Conservation (phyloP, 2,888 invertebrate species). For the Volucella zonaria region DNA sequence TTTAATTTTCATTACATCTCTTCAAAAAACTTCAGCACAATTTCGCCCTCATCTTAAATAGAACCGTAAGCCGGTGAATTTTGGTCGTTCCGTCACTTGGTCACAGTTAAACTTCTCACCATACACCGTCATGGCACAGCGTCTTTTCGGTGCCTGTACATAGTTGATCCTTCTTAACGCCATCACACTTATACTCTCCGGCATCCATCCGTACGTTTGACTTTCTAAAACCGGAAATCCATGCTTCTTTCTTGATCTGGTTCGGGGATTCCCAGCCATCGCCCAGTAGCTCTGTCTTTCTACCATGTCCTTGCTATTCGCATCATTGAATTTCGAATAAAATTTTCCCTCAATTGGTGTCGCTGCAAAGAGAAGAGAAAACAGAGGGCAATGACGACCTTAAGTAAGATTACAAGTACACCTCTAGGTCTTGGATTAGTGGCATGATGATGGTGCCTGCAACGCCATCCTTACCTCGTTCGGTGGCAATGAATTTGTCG, state of each 20-base stretch:
- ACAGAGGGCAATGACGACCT: conserved; percentile 6
- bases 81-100: conserved; percentile 78
- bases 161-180: conserved; percentile 76
- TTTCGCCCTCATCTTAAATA: conserved; percentile 70
- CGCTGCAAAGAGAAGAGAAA: conserved; percentile 75
- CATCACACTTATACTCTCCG: conserved; percentile 68
- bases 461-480: conserved; percentile 75
- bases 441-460: no score
- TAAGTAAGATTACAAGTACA: no score
- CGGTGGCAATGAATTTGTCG: conserved; percentile 77
- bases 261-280: conserved; percentile 46
- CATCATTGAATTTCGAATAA: conserved; percentile 77
- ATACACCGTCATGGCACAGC: conserved; percentile 80
- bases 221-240: conserved; percentile 78
- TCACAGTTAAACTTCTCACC: conserved; percentile 79
- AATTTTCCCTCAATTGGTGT: conserved; percentile 78
- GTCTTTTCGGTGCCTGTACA: conserved; percentile 78
- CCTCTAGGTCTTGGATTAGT: no score
- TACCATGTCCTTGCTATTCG: conserved; percentile 37
- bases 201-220: conserved; percentile 80
- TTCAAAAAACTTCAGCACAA: background rate
- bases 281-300: conserved; percentile 53
- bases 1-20: conserved; percentile 5
- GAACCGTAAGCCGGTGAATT: conserved; percentile 79
- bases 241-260: conserved; percentile 71